Conservation (phyloP, 2,113 vertebrate species). For the Lepisosteus oculatus region DNA sequence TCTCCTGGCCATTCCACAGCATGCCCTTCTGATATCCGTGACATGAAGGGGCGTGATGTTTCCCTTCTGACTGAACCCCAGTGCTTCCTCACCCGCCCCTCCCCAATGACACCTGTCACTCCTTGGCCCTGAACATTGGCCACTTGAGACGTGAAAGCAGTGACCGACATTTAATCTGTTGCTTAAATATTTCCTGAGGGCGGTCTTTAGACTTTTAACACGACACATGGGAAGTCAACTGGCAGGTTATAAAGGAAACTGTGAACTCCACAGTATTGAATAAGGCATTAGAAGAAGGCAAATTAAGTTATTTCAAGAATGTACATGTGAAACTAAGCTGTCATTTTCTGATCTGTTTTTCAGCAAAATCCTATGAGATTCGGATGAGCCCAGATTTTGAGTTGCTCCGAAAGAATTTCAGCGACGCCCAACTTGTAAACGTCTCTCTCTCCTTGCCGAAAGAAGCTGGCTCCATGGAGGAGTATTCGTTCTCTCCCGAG, state of each 20-base stretch:
- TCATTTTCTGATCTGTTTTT: conserved; percentile 29
- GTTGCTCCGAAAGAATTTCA: conserved; percentile 47
- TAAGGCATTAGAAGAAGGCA: not conserved
- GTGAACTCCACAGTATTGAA: too few species aligned
- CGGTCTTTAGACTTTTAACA: not conserved
- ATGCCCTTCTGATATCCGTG: too few species aligned
- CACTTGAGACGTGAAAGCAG: too few species aligned
- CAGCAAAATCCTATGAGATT: conserved; percentile 59
- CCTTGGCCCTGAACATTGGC: too few species aligned
- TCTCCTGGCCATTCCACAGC: too few species aligned
- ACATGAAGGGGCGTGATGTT: too few species aligned
- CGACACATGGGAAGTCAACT: too few species aligned
- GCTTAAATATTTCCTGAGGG: not conserved
- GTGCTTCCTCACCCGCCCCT: too few species aligned
- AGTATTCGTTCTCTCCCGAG: conserved; percentile 46
- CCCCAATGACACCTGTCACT: too few species aligned
- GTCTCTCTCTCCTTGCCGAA: conserved; percentile 38
- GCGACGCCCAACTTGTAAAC: conserved; percentile 39
- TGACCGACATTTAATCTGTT: not conserved
- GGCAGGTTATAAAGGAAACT: too few species aligned
- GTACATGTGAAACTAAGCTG: not conserved
- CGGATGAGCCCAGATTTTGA: conserved; percentile 44
- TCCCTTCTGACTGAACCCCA: too few species aligned
- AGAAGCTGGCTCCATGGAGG: conserved; percentile 46
- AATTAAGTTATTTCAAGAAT: not conserved